These are phyloP conservation scores for Drosophila borborema DNA, from an alignment of 2,888 invertebrate genomes.

Conservation along the genomic window DNA sequence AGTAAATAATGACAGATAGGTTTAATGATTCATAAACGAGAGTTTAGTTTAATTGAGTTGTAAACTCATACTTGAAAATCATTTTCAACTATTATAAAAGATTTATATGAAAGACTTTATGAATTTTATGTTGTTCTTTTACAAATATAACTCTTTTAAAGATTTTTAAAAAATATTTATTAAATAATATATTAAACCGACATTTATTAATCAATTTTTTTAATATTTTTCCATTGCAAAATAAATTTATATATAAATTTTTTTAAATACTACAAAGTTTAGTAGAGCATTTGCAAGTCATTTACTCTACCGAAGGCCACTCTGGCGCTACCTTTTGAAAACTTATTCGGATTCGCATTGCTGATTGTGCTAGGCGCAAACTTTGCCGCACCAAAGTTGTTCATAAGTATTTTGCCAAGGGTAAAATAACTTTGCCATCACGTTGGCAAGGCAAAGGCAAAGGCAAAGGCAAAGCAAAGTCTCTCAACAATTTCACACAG, in stretches of 20 bases:
- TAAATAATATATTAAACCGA: no score
- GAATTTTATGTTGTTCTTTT: no score
- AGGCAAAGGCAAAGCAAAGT: constrained; percentile 25
- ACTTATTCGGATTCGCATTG: constrained; percentile 46
- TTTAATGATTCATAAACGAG: background rate
- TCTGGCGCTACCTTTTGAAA: constrained; percentile 43
- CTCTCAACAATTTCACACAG: constrained; percentile 35
- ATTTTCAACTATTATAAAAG: background rate
- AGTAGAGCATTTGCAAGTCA: constrained; percentile 9
- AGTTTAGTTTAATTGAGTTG: background rate
- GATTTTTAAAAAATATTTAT: no score
- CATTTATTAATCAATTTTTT: no score
- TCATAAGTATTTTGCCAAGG: constrained; percentile 65
- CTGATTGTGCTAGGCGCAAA: constrained; percentile 67
- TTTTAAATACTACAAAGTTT: background rate
- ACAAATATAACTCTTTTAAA: no score
- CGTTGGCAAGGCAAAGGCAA: constrained; percentile 47
- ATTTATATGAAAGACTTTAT: background rate
- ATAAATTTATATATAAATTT: no score
- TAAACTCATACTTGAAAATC: background rate
- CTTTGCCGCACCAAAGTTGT: constrained; percentile 67
- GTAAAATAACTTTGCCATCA: constrained; percentile 69
- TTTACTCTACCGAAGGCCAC: background rate
- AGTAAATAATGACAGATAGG: background rate
- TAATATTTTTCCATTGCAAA: no score